These are phyloP conservation scores for Passer domesticus DNA, from an alignment of 2,113 vertebrate genomes.

Conservation along the genomic window DNA sequence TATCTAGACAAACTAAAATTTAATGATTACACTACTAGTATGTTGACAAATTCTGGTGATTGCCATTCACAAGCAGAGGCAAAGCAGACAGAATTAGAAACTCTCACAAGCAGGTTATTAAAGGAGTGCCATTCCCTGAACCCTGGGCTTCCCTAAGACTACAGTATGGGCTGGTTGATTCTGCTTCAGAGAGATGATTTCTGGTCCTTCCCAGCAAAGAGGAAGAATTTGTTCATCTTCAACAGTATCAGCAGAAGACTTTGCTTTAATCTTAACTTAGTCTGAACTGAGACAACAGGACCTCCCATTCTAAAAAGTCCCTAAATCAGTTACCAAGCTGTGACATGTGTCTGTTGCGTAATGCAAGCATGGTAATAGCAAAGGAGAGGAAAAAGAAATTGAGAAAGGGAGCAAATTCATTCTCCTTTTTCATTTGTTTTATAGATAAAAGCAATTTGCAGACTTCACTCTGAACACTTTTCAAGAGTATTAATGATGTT, in stretches of 20 bases:
- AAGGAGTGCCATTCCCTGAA: background rate
- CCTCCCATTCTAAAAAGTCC: background rate
- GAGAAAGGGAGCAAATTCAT: fast-evolving
- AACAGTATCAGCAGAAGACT: background rate
- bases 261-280: background rate
- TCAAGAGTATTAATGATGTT: background rate
- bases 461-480: background rate
- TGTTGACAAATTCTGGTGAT: background rate
- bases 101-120: background rate
- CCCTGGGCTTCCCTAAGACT: background rate
- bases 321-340: background rate
- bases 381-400: background rate
- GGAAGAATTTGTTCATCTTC: background rate
- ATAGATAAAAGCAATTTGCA: background rate
- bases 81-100: background rate
- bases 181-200: background rate
- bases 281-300: background rate
- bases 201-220: background rate
- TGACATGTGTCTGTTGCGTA: background rate
- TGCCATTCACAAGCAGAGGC: background rate
- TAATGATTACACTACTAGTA: background rate
- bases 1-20: background rate
- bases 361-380: fast-evolving
- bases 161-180: background rate
- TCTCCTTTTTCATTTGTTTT: background rate